A percentile compares a stretch with the other conserved stretches of the same genome.
phyloP scores from a whole-genome alignment of 2,797 vertebrate genomes.

The Oophaga sylvatica region DNA sequence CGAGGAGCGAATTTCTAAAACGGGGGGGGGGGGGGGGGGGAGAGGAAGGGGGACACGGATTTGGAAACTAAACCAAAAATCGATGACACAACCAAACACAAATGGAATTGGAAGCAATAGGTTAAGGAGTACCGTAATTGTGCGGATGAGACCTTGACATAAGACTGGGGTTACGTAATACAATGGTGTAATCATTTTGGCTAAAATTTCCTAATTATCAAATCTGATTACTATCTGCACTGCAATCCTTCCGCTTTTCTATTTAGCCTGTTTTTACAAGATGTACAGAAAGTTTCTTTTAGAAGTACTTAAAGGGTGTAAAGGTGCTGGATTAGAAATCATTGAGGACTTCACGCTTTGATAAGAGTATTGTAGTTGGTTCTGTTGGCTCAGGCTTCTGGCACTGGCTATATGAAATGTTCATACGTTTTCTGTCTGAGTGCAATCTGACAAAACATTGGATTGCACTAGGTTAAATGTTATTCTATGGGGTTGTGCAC shows the following conservation, averaged over 20 bases:
- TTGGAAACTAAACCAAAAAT: background rate
- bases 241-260: background rate
- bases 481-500: no score
- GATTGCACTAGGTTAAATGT: no score
- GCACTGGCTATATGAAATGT: no score
- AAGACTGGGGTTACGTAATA: background rate
- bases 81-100: background rate
- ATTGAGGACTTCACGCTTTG: no score
- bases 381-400: no score
- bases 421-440: no score
- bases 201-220: background rate
- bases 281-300: background rate
- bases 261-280: background rate
- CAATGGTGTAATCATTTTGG: background rate
- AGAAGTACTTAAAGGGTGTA: background rate
- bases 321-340: background rate
- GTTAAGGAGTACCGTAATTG: background rate
- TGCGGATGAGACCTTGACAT: background rate
- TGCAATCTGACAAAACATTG: no score
- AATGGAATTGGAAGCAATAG: background rate
- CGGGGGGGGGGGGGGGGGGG: background rate
- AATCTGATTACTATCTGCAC: background rate
- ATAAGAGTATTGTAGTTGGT: no score
- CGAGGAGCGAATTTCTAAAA: background rate
- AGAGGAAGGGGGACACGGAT: no score